phyloP scores from a whole-genome alignment of 2,113 vertebrate genomes.

The Percina caprodes region DNA sequence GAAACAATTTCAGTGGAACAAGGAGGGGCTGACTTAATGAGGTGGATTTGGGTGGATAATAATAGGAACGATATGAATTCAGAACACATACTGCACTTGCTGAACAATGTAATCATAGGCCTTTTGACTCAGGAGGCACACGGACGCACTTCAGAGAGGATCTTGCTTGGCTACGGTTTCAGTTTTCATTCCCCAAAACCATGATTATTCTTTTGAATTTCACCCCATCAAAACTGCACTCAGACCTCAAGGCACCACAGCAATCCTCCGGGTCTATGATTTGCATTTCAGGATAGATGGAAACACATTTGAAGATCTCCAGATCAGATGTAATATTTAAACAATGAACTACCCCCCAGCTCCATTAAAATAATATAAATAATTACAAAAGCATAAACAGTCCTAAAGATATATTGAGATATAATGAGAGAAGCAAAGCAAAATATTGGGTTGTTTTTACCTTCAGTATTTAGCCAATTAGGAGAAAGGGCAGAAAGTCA shows the following conservation, averaged over 20 bases:
- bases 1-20: slow-evolving; percentile 53
- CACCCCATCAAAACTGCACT: slow-evolving; percentile 76
- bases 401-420: slow-evolving; percentile 53
- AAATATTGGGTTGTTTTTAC: slow-evolving; percentile 36
- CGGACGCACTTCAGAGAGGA: slow-evolving; percentile 79
- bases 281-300: slow-evolving; percentile 77
- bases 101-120: slow-evolving; percentile 66
- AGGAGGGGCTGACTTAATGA: slow-evolving; percentile 59
- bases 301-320: slow-evolving; percentile 65
- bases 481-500: slow-evolving; percentile 22
- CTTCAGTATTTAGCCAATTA: not conserved
- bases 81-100: slow-evolving; percentile 34
- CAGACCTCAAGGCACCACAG: slow-evolving; percentile 80
- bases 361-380: slow-evolving; percentile 40
- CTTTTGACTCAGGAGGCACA: slow-evolving; percentile 71
- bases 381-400: slow-evolving; percentile 59
- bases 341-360: slow-evolving; percentile 35
- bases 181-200: slow-evolving; percentile 77
- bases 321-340: slow-evolving; percentile 70
- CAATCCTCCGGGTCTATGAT: slow-evolving; percentile 75
- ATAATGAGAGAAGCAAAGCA: slow-evolving; percentile 61
- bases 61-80: slow-evolving; percentile 70
- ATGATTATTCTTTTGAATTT: slow-evolving; percentile 83
- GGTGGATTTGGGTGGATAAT: slow-evolving; percentile 69
- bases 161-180: slow-evolving; percentile 73